These are phyloP conservation scores for Andrena dorsata DNA, from an alignment of 2,888 invertebrate genomes.

Conservation along the genomic window DNA sequence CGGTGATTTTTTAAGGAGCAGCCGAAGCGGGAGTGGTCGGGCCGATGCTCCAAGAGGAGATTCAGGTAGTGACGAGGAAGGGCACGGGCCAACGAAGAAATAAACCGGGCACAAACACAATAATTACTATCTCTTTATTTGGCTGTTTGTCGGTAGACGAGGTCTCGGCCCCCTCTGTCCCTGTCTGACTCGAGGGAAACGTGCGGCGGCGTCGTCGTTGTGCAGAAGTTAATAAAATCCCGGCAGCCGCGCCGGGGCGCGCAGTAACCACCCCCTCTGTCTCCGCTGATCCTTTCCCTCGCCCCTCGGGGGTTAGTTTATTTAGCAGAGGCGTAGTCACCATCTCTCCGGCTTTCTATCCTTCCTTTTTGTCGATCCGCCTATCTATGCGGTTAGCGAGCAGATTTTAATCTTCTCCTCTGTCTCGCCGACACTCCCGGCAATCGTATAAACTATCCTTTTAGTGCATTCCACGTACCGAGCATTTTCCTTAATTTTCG, in stretches of 20 bases:
- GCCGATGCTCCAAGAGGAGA: slow-evolving; percentile 37
- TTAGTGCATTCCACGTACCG: background rate
- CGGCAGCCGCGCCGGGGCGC: slow-evolving; percentile 77
- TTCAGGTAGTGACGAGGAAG: slow-evolving; percentile 39
- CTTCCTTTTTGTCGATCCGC: slow-evolving; percentile 62
- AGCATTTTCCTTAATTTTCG: background rate
- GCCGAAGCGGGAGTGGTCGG: background rate
- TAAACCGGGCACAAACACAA: slow-evolving; percentile 82
- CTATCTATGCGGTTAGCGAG: slow-evolving; percentile 56
- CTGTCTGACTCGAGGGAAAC: slow-evolving; percentile 62
- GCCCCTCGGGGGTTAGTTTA: slow-evolving; percentile 79
- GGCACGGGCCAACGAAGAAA: slow-evolving; percentile 74
- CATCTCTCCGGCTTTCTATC: slow-evolving; percentile 61
- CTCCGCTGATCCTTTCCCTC: slow-evolving; percentile 59
- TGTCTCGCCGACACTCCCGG: slow-evolving; percentile 33
- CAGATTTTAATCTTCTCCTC: slow-evolving; percentile 50
- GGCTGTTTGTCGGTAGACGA: slow-evolving; percentile 79
- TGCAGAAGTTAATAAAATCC: slow-evolving; percentile 85
- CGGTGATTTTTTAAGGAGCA: slow-evolving; percentile 59
- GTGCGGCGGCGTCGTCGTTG: slow-evolving; percentile 75
- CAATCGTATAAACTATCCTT: background rate
- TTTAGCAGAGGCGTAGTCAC: slow-evolving; percentile 83
- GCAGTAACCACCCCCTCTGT: slow-evolving; percentile 69
- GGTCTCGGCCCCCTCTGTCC: slow-evolving; percentile 64
- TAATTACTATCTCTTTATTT: slow-evolving; percentile 84